phyloP scores from a whole-genome alignment of 1,140 invertebrate species.

The Gryon sp. region DNA sequence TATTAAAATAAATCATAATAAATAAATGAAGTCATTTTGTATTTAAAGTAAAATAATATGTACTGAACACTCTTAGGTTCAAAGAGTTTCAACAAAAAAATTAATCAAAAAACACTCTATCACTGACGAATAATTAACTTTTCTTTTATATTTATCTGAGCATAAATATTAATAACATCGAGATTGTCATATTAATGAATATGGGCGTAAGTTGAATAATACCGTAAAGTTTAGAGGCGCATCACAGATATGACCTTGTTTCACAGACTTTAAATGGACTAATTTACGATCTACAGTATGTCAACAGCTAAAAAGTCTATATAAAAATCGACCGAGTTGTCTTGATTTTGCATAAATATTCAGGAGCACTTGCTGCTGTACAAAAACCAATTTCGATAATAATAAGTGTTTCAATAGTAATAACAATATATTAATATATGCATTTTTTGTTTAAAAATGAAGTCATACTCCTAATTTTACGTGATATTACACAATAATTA shows the following conservation, averaged over 20 bases:
- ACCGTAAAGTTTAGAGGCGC: conserved; percentile 5
- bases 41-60: too few species aligned
- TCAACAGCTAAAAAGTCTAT: conserved; percentile 8
- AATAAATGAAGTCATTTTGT: too few species aligned
- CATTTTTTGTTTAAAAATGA: too few species aligned
- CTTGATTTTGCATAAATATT: conserved; percentile 21
- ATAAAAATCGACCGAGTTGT: conserved; percentile 32
- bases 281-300: conserved; percentile 41
- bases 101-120: too few species aligned
- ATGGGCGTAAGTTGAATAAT: conserved; percentile 33
- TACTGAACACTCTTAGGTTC: too few species aligned
- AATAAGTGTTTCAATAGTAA: too few species aligned
- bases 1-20: too few species aligned
- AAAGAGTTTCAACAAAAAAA: too few species aligned
- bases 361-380: too few species aligned
- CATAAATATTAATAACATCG: conserved; percentile 10
- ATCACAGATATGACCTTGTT: conserved; percentile 32
- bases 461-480: conserved; percentile 3
- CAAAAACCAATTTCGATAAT: too few species aligned
- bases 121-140: conserved; percentile 6
- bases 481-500: conserved; percentile 61
- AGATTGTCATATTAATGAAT: conserved; percentile 31
- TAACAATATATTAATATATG: too few species aligned
- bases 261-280: conserved; percentile 28
- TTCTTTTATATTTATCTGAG: neutral